Evolutionary conservation across 2,797 vertebrate species (phyloP), one percentile per base, ranked within the genome.

Genomic region (Corythornis leucogaster): DNA sequence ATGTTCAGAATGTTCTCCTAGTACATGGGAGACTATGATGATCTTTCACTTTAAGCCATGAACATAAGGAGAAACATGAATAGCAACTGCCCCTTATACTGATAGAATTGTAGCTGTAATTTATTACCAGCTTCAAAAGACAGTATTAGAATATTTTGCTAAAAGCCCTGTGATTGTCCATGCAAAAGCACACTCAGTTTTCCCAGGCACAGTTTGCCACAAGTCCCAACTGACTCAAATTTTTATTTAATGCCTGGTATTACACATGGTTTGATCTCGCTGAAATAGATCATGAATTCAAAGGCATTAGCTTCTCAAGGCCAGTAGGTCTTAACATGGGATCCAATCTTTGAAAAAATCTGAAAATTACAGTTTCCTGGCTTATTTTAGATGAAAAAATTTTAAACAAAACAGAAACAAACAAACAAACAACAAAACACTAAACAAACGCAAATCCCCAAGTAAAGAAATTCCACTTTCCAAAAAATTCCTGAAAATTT

Each of bases 131-230:
- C 25, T 94, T 64, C 40, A 82, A 75, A 91, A 92, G 38, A 22
- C 6, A 45, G n/a, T 12, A 85, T 77, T 43, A 78, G 43, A 73
- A 50, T 51, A 86, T 87, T 92, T 59, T 43, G 68, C 83, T 87
- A 74, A 58, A 93, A 95, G 80, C 33, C 76, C 45, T 33, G 33
- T 50, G 55, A n/a, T 13, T 77, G 67, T 59, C 43, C 85, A 66
- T 85, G 45, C 62, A 18, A 96, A 95, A 67, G 73, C 48, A 89
- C 76, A 89, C 80, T 89, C 61, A 17, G 80, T 54, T 73, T 90
- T 87, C 61, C 58, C 62, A 93, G 28, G 48, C 51, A 92, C 67
- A 81, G 43, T 54, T 62, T 90, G 80, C 38, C 54, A 51, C 54
- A 82, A 85, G 53, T 59, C 64, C 35, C 40, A 70, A 1, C 8